These are phyloP conservation scores for Amyelois transitella DNA, from an alignment of 1,140 invertebrate species.

Conservation along the genomic window DNA sequence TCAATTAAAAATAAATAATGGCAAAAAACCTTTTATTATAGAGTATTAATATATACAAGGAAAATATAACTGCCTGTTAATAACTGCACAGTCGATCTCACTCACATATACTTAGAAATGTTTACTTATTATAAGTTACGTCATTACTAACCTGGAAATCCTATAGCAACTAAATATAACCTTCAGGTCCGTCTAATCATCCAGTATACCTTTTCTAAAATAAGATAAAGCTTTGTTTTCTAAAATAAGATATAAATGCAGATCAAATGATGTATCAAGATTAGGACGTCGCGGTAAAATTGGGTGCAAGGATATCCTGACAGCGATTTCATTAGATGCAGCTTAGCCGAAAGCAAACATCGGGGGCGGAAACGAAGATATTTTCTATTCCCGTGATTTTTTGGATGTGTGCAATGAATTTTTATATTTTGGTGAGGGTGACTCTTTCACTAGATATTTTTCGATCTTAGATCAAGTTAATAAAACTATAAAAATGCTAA, in stretches of 20 bases:
- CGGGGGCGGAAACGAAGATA: conserved; percentile 56
- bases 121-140: conserved; percentile 4
- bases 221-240: not conserved
- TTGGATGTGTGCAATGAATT: conserved; percentile 46
- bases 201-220: no score
- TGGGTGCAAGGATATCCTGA: conserved; percentile 62
- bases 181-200: no score
- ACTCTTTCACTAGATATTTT: no score
- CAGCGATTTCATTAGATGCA: conserved; percentile 73
- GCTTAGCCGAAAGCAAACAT: conserved; percentile 69
- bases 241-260: not conserved
- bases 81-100: not conserved
- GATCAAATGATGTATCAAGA: conserved; percentile 33
- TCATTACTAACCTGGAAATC: no score
- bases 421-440: conserved; percentile 24
- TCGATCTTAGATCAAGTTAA: no score
- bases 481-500: not conserved
- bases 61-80: not conserved
- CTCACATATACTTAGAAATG: not conserved
- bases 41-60: not conserved
- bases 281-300: conserved; percentile 24
- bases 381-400: conserved; percentile 55
- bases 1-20: no score
- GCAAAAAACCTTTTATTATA: not conserved
- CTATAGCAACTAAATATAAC: no score